Evolutionary conservation across 2,888 invertebrate species (phyloP), one percentile per base, ranked within the genome.

Genomic region (Aphidius colemani): DNA sequence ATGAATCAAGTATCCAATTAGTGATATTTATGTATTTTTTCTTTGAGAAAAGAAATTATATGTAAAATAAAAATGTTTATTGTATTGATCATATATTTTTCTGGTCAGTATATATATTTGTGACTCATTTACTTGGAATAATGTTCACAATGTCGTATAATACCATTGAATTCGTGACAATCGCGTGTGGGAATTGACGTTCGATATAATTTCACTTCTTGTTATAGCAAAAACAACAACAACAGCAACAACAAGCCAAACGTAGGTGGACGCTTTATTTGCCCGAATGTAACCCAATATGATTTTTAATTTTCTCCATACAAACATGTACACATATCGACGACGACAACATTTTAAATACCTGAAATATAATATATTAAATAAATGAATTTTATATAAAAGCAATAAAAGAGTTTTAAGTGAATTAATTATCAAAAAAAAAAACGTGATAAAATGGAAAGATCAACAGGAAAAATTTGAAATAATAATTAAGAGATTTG

Each of bases 261-360:
- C 56, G 62, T 62, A 50, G 62, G 62, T 62, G 62, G 49, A 50
- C 48, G 39, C 46, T 57, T 57, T 57, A 46, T 57, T 57, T 57
- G 57, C 39, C 39, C n/a, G 13, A 11, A 46, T 48, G 53, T 59
- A 59, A 64, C 48, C 44, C 43, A 59, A 64, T 64, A 64, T 64
- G 39, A 40, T 43, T 48, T 44, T 41, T 48, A 10, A 53, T 55
- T 59, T 48, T 55, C 48, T 57, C 48, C 48, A 43, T 56, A 18
- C 1, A 45, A 10, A 13, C 40, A 7, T 11, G 8, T 18, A 13
- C 7, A 46, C 7, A 30, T 9, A 46, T 57, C 30, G 10, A 7
- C 40, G n/a, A 57, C 18, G 7, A 45, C 18, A 9, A 48, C n/a
- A 5, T 13, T 18, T 43, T 55, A 55, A 53, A 53, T 53, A 44